These are phyloP conservation scores for Eupithecia dodoneata DNA, from an alignment of 2,888 invertebrate species.

Conservation along the genomic window DNA sequence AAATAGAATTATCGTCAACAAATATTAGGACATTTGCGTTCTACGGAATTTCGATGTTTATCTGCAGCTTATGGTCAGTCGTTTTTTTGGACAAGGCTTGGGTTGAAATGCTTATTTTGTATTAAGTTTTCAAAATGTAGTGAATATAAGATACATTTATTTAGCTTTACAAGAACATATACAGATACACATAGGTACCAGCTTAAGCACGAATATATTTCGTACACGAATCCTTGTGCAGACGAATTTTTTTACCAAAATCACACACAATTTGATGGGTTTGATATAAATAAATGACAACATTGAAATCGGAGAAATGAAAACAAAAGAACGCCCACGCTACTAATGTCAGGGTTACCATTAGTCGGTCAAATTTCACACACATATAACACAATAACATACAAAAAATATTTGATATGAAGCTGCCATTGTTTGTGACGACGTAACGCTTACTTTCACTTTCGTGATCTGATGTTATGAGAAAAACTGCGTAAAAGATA, in stretches of 20 bases:
- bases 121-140: not conserved
- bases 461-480: slow-evolving; percentile 39
- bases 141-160: not conserved
- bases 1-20: slow-evolving; percentile 54
- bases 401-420: slow-evolving; percentile 48
- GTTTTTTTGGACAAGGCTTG: not conserved
- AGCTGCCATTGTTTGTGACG: slow-evolving; percentile 57
- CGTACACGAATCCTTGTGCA: not conserved
- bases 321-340: slow-evolving; percentile 42
- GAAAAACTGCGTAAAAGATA: slow-evolving; percentile 21
- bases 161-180: not conserved
- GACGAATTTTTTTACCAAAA: not conserved
- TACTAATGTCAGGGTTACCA: slow-evolving; percentile 34
- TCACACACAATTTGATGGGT: not conserved
- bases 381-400: slow-evolving; percentile 39
- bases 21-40: slow-evolving; percentile 55
- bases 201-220: not conserved
- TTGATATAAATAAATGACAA: slow-evolving; percentile 28
- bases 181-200: not conserved
- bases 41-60: slow-evolving; percentile 43
- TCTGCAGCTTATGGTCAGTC: slow-evolving; percentile 13
- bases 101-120: not conserved
- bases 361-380: slow-evolving; percentile 43
- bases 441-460: slow-evolving; percentile 53
- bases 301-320: slow-evolving; percentile 34